phyloP scores from a whole-genome alignment of 2,113 vertebrate genomes.

The Eublepharis macularius region DNA sequence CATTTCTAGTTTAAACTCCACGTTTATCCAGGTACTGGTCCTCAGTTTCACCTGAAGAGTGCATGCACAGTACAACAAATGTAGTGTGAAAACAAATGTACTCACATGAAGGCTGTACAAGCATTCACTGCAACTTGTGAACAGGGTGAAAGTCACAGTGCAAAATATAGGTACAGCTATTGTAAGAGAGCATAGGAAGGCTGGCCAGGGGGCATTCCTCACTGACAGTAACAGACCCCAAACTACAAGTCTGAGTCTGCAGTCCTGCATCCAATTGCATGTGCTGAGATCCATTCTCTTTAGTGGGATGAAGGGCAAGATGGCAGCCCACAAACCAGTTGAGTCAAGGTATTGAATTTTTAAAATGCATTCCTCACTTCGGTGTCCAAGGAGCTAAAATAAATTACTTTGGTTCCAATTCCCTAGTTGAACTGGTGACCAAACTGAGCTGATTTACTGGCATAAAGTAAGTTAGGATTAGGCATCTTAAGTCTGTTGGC shows the following conservation, averaged over 20 bases:
- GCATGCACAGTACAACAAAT: no score
- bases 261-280: neutral
- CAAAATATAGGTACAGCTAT: no score
- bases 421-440: neutral
- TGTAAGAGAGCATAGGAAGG: neutral
- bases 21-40: no score
- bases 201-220: neutral
- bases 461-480: neutral
- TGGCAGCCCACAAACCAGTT: neutral
- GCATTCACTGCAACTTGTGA: no score
- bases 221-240: neutral
- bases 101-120: no score
- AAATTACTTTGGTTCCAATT: neutral
- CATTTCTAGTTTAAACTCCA: no score
- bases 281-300: neutral
- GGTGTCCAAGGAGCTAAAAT: neutral
- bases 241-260: neutral
- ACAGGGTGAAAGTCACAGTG: no score
- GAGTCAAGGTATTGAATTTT: neutral
- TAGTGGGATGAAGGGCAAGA: neutral
- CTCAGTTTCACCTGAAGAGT: no score
- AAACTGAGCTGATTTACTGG: neutral
- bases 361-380: neutral
- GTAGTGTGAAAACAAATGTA: no score
- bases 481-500: neutral